A percentile compares a stretch with the other conserved stretches of the same genome.
phyloP scores from a whole-genome alignment of 2,888 invertebrate species.

The Stictocephala bisonia region DNA sequence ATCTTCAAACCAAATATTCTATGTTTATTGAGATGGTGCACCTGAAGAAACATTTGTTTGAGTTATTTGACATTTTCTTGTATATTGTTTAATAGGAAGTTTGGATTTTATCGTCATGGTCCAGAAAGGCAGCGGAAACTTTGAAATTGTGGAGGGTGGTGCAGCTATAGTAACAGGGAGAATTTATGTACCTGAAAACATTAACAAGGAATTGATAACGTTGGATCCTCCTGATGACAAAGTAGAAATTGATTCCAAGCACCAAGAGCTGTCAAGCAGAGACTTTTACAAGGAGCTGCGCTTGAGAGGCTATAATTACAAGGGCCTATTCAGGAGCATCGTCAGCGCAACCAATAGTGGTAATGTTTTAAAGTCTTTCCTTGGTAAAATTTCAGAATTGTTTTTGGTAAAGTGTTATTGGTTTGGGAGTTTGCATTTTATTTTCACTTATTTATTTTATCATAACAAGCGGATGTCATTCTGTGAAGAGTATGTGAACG shows the following conservation, averaged over 20 bases:
- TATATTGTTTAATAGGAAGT: too few species aligned
- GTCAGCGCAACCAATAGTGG: constrained; percentile 68
- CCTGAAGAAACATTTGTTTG: too few species aligned
- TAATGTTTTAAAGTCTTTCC: too few species aligned
- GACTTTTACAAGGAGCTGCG: constrained; percentile 66
- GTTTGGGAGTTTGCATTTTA: not conserved
- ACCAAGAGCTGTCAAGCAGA: constrained; percentile 67
- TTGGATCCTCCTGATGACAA: constrained; percentile 65
- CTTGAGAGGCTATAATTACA: constrained; percentile 70
- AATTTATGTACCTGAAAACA: constrained; percentile 70
- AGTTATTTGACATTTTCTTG: too few species aligned
- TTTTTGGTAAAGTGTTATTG: too few species aligned
- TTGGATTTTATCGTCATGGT: constrained; percentile 70
- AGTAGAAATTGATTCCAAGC: constrained; percentile 63
- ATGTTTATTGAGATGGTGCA: too few species aligned
- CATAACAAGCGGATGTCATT: too few species aligned
- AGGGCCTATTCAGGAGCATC: constrained; percentile 72
- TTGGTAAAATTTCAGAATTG: too few species aligned
- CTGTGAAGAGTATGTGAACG: too few species aligned
- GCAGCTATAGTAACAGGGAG: constrained; percentile 77
- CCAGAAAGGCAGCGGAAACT: constrained; percentile 71
- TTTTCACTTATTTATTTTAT: not conserved
- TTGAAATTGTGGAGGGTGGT: constrained; percentile 75
- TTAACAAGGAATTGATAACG: constrained; percentile 69
- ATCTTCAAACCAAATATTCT: too few species aligned